phyloP scores from a whole-genome alignment of 2,888 invertebrate species.

The Junonia oenone region DNA sequence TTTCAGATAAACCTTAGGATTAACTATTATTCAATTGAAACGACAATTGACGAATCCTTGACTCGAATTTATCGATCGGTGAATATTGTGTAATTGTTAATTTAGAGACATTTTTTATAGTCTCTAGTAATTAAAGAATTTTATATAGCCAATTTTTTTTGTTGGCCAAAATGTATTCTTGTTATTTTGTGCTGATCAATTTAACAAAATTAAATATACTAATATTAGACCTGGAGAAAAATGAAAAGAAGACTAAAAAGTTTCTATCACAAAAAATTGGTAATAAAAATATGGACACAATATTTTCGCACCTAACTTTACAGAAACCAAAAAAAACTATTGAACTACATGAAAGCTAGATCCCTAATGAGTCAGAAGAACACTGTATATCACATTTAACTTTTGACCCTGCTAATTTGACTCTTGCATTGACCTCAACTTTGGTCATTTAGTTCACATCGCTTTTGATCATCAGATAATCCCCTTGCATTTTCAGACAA shows the following conservation, averaged over 20 bases:
- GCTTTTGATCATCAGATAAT: neutral
- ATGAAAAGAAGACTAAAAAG: neutral
- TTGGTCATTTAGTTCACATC: slow-evolving; percentile 30
- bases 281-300: neutral
- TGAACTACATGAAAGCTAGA: slow-evolving; percentile 25
- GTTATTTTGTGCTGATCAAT: too few relatives aligned
- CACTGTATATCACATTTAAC: slow-evolving; percentile 48
- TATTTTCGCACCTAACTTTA: neutral
- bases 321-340: slow-evolving; percentile 5
- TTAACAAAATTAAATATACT: neutral
- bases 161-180: too few relatives aligned
- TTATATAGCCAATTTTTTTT: too few relatives aligned
- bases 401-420: slow-evolving; percentile 53
- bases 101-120: neutral
- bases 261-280: neutral
- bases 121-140: neutral
- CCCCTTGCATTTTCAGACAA: too few relatives aligned
- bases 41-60: slow-evolving; percentile 23
- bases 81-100: slow-evolving; percentile 6
- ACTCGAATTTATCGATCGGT: slow-evolving; percentile 18
- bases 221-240: too few relatives aligned
- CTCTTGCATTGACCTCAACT: slow-evolving; percentile 53
- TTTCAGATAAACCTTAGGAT: slow-evolving; percentile 36
- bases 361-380: slow-evolving; percentile 37
- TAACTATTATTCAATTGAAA: slow-evolving; percentile 29